Evolutionary conservation across 1,140 invertebrate genomes (phyloP), one percentile per base, ranked within the genome.

Genomic region (Euura lappo): DNA sequence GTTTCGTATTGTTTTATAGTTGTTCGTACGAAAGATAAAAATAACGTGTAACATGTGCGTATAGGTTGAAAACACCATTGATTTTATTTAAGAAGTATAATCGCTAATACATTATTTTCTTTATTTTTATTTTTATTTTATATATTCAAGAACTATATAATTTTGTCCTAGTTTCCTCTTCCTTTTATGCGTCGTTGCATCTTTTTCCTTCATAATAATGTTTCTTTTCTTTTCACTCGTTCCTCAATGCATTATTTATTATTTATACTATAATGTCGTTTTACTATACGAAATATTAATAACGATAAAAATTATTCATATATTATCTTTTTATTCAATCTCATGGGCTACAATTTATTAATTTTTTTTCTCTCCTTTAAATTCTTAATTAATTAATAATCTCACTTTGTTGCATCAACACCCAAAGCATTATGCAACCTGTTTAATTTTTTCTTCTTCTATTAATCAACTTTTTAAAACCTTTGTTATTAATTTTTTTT

Each of bases 21-120:
- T 0, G 1, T 28, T 1, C 28, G 28, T 28, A 28, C 28, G 28
- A 28, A 28, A 28, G 28, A 28, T 28, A 28, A 28, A 28, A 28
- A 28, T 28, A 28, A 83, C 79, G 80, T 6, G 13, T 60, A 60
- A 60, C 13, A 60, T 60, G 13, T 51, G 11, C 8, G 13, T 76
- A 80, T 85, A 86, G 85, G 85, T 84, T 83, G 84, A 87, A 84
- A 86, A 88, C 85, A 86, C 83, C 80, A 82, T 86, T 83, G 82
- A 85, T 79, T 87, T 85, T 84, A 84, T 68, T 85, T 82, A 76
- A 72, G 81, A 81, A 84, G 77, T 11, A 72, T 84, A 82, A 82
- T 81, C 78, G 76, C 86, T 85, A 83, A 83, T 86, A 86, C 82
- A 85, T 76, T 81, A 84, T 80, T 78, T 77, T 84, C 79, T 80